These are phyloP conservation scores for Barnardius zonarius DNA, from an alignment of 2,113 vertebrate genomes.

Conservation along the genomic window DNA sequence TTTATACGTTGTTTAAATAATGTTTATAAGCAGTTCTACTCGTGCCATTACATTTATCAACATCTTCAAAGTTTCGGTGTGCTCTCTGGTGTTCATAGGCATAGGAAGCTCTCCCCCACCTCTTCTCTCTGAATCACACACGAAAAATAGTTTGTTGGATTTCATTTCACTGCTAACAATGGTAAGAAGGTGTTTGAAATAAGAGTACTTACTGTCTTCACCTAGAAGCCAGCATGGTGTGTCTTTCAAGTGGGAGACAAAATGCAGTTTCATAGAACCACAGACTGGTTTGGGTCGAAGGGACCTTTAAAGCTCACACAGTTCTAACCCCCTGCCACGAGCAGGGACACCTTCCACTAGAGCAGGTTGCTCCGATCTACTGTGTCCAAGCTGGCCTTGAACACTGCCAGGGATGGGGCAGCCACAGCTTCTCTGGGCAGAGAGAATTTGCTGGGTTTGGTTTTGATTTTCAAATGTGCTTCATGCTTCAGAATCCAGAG, in stretches of 20 bases:
- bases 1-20: conserved; percentile 15
- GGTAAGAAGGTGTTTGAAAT: not conserved
- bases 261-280: not conserved
- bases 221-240: not conserved
- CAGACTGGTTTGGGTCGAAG: not conserved
- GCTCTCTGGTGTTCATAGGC: not conserved
- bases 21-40: conserved; percentile 63
- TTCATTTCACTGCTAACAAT: conserved; percentile 17
- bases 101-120: not conserved
- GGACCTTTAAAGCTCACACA: not conserved
- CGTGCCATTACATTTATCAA: conserved; percentile 10
- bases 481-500: not conserved
- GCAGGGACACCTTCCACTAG: not conserved
- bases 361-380: not conserved
- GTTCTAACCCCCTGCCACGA: not conserved
- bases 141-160: not conserved
- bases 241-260: not conserved
- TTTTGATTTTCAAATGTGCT: not conserved
- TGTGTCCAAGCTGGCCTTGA: not conserved
- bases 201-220: not conserved
- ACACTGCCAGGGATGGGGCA: not conserved
- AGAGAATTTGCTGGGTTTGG: not conserved
- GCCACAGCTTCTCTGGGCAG: not conserved
- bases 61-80: conserved; percentile 12
- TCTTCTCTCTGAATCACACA: not conserved